These are phyloP conservation scores for Drosophila mercatorum DNA, from an alignment of 2,888 invertebrate species.

Conservation along the genomic window DNA sequence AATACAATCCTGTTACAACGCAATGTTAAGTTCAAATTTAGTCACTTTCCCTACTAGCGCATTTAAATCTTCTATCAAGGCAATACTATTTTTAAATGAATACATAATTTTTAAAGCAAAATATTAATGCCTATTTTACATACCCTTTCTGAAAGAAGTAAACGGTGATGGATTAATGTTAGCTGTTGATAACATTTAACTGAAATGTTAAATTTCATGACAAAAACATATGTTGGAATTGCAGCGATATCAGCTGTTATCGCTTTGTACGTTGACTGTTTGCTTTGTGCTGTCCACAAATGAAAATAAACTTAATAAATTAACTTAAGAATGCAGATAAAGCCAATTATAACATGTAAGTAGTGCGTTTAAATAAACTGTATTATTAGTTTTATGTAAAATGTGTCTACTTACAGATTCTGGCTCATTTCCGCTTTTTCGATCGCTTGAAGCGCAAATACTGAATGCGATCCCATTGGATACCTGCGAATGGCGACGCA, in stretches of 20 bases:
- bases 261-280: slow-evolving; percentile 32
- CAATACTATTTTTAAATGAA: neutral
- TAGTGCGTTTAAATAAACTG: neutral
- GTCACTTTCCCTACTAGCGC: neutral
- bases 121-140: neutral
- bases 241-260: slow-evolving; percentile 41
- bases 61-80: neutral
- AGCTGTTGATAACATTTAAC: slow-evolving; percentile 18
- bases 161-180: neutral
- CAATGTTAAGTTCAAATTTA: neutral
- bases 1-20: neutral
- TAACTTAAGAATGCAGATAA: slow-evolving; percentile 77
- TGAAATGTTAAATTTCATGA: slow-evolving; percentile 8
- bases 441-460: slow-evolving; percentile 91
- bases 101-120: neutral
- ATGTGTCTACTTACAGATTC: slow-evolving; percentile 87
- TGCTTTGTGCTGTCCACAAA: slow-evolving; percentile 29
- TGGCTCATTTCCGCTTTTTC: slow-evolving; percentile 93
- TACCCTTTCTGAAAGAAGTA: neutral
- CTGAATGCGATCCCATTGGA: slow-evolving; percentile 93
- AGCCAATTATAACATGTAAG: slow-evolving; percentile 83
- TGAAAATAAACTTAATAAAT: slow-evolving; percentile 34
- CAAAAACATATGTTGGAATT: slow-evolving; percentile 30
- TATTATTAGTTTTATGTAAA: neutral
- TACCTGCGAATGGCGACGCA: slow-evolving; percentile 95